phyloP scores from a whole-genome alignment of 2,113 vertebrate genomes.

The Lamprologus tigripictilis region DNA sequence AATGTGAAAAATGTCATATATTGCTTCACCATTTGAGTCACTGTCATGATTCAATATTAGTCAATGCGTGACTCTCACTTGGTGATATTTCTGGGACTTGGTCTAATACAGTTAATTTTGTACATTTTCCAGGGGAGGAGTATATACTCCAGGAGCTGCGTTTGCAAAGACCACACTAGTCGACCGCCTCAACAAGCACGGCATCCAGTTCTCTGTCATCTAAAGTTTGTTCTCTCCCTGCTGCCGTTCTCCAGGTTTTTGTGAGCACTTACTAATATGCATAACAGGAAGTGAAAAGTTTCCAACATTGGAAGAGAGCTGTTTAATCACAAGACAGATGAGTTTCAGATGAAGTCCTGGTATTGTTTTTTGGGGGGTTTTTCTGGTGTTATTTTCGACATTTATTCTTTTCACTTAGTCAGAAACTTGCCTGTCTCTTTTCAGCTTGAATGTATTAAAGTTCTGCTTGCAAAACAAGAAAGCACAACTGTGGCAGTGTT shows the following conservation, averaged over 20 bases:
- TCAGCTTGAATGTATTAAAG: slow-evolving; percentile 1
- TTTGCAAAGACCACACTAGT: slow-evolving; percentile 88
- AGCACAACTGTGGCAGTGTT: not conserved
- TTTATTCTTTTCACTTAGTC: not conserved
- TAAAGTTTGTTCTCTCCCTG: slow-evolving; percentile 10
- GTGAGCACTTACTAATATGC: slow-evolving; percentile 16
- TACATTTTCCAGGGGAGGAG: slow-evolving; percentile 79
- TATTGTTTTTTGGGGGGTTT: rapidly evolving
- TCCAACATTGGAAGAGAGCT: not conserved
- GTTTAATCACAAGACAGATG: not conserved
- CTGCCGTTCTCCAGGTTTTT: not conserved
- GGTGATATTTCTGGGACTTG: not conserved
- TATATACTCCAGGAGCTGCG: slow-evolving; percentile 86
- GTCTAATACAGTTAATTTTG: not conserved
- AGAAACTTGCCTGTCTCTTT: not conserved
- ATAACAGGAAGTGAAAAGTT: not conserved
- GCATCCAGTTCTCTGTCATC: slow-evolving; percentile 85
- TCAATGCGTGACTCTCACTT: not conserved
- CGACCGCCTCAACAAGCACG: slow-evolving; percentile 83
- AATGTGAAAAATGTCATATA: not conserved
- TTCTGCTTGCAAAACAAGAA: not conserved
- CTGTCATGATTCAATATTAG: not conserved
- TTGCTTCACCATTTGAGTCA: not conserved
- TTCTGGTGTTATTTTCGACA: not conserved
- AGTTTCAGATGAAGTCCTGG: not conserved